phyloP scores from a whole-genome alignment of 2,888 invertebrate species.

The Zonitis immaculata region DNA sequence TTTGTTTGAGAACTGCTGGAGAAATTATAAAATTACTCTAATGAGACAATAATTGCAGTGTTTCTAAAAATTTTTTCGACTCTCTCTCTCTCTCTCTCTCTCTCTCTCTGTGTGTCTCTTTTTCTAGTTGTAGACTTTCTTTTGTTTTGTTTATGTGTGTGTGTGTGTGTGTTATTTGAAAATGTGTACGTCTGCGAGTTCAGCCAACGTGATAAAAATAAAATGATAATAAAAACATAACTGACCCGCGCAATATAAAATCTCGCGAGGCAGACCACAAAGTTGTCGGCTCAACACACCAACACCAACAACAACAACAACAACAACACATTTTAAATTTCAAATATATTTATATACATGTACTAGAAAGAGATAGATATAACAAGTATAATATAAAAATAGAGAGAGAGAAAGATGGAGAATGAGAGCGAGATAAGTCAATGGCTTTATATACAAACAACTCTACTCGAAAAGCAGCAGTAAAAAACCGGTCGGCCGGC shows the following conservation, averaged over 20 bases:
- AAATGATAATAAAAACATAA: slow-evolving; percentile 42
- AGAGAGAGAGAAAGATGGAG: neutral
- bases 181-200: neutral
- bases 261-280: slow-evolving; percentile 31
- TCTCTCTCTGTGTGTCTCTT: too few relatives aligned
- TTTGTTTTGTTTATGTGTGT: neutral
- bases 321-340: too few relatives aligned
- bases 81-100: too few relatives aligned
- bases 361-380: neutral
- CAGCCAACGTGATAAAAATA: slow-evolving; percentile 42
- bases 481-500: slow-evolving; percentile 6
- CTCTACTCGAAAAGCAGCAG: slow-evolving; percentile 5
- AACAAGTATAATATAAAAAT: neutral
- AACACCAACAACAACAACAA: too few relatives aligned
- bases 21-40: neutral
- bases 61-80: too few relatives aligned
- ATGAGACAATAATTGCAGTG: too few relatives aligned
- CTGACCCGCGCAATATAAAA: slow-evolving; percentile 49
- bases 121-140: too few relatives aligned
- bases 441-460: slow-evolving; percentile 5
- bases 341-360: too few relatives aligned
- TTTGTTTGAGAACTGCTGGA: neutral
- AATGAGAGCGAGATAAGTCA: slow-evolving; percentile 5
- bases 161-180: neutral
- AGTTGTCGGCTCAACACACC: slow-evolving; percentile 3